A percentile compares a stretch with the other conserved stretches of the same genome.
These are phyloP conservation scores for Drosophila athabasca DNA, from an alignment of 1,140 invertebrate genomes.

Conservation along the genomic window DNA sequence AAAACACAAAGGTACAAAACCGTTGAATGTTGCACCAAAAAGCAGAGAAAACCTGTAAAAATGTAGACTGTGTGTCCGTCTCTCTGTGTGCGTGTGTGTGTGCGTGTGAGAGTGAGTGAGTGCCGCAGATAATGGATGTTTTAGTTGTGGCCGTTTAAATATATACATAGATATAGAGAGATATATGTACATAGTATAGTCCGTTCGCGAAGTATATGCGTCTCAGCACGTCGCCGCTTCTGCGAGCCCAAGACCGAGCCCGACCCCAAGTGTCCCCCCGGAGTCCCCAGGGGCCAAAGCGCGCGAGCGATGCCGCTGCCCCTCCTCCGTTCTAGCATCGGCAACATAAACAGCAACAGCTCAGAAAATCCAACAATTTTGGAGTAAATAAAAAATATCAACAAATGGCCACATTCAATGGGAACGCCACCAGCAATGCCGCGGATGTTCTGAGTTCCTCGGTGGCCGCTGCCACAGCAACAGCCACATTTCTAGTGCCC, in stretches of 20 bases:
- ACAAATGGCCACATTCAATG: slow-evolving; percentile 75
- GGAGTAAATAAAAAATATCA: slow-evolving; percentile 29
- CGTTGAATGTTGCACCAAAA: slow-evolving; percentile 67
- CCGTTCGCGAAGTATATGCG: slow-evolving; percentile 53
- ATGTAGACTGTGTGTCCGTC: slow-evolving; percentile 70
- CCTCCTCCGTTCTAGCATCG: slow-evolving; percentile 10
- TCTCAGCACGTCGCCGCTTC: slow-evolving; percentile 43
- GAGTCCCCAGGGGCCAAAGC: slow-evolving; percentile 26
- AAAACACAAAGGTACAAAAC: slow-evolving; percentile 66
- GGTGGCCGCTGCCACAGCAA: slow-evolving; percentile 45
- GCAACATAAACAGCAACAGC: neutral
- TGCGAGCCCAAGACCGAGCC: neutral
- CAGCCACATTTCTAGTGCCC: slow-evolving; percentile 70
- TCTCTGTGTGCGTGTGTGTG: slow-evolving; percentile 41
- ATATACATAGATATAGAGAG: slow-evolving; percentile 43
- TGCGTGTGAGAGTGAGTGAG: slow-evolving; percentile 33
- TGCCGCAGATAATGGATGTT: slow-evolving; percentile 71
- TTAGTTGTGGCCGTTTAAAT: slow-evolving; percentile 47
- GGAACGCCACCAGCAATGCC: slow-evolving; percentile 56
- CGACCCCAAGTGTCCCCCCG: neutral
- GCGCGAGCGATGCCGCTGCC: slow-evolving; percentile 24
- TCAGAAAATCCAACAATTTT: slow-evolving; percentile 32
- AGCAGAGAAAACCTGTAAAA: slow-evolving; percentile 73
- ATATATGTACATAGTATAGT: slow-evolving; percentile 17
- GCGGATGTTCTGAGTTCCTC: slow-evolving; percentile 72